These are phyloP conservation scores for Sander lucioperca DNA, from an alignment of 2,113 vertebrate species.

Conservation along the genomic window DNA sequence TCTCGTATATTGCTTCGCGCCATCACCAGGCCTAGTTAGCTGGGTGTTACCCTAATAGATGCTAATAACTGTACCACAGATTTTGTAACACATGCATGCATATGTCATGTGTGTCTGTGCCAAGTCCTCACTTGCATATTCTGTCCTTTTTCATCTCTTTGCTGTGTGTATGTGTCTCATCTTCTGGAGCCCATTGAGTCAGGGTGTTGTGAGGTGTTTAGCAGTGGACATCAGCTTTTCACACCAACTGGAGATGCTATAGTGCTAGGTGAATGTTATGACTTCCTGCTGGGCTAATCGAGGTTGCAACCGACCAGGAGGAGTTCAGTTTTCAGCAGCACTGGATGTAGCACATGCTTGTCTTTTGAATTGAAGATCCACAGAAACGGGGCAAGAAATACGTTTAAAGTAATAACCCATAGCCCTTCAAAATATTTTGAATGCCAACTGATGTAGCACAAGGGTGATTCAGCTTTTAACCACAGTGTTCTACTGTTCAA, in stretches of 20 bases:
- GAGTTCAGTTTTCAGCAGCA: not conserved
- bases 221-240: not conserved
- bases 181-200: not conserved
- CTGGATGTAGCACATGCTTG: not conserved
- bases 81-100: not conserved
- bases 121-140: not conserved
- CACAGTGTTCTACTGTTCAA: not conserved
- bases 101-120: not conserved
- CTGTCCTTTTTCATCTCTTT: not conserved
- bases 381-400: not conserved
- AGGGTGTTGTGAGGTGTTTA: not conserved
- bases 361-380: slow-evolving; percentile 1
- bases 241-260: not conserved
- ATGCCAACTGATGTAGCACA: not conserved
- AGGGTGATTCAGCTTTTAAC: not conserved
- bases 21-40: not conserved
- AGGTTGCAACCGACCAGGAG: not conserved
- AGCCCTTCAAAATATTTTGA: not conserved
- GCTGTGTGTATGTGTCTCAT: not conserved
- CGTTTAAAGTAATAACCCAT: not conserved
- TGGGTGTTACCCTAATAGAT: not conserved
- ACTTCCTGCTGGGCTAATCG: not conserved
- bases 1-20: not conserved
- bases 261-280: not conserved
- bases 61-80: not conserved